Evolutionary conservation across 2,113 vertebrate species (phyloP).

Genomic region (Poecilia latipinna): DNA sequence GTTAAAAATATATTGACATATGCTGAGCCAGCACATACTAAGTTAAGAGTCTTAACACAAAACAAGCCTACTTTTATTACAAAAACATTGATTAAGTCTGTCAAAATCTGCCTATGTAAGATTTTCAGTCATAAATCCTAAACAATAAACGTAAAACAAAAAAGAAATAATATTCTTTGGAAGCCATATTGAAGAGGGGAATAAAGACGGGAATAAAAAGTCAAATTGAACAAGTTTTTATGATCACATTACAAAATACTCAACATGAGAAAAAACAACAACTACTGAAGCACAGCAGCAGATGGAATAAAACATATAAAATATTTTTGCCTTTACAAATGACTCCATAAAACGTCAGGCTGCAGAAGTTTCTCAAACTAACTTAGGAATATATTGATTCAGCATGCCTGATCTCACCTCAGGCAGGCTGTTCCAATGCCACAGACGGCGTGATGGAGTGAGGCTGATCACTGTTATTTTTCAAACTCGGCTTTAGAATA

Average conservation of each 20-base stretch:
- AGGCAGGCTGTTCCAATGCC: constrained; percentile 27
- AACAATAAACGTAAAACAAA: constrained; percentile 2
- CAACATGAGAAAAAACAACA: background rate
- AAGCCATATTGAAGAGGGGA: constrained; percentile 1
- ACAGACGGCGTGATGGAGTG: constrained; percentile 43
- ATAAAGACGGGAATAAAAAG: background rate
- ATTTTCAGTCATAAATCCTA: constrained; percentile 12
- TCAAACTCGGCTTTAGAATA: constrained; percentile 41
- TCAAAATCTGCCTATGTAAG: constrained; percentile 26
- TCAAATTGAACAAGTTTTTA: background rate
- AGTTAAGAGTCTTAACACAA: constrained; percentile 24
- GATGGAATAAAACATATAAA: constrained; percentile 13
- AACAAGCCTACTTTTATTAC: background rate
- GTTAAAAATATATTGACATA: too few relatives aligned
- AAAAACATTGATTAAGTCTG: background rate
- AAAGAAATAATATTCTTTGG: background rate
- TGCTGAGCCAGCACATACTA: constrained; percentile 42
- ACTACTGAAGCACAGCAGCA: background rate
- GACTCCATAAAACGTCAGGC: constrained; percentile 22
- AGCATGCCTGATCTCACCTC: constrained; percentile 35
- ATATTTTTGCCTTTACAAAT: constrained; percentile 8
- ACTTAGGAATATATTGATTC: constrained; percentile 57
- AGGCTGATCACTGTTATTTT: constrained; percentile 47
- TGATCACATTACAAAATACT: background rate
- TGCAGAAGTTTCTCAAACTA: constrained; percentile 51